Base-by-base conservation (phyloP, 2,113 vertebrate species). In the Capreolus pygargus region DNA sequence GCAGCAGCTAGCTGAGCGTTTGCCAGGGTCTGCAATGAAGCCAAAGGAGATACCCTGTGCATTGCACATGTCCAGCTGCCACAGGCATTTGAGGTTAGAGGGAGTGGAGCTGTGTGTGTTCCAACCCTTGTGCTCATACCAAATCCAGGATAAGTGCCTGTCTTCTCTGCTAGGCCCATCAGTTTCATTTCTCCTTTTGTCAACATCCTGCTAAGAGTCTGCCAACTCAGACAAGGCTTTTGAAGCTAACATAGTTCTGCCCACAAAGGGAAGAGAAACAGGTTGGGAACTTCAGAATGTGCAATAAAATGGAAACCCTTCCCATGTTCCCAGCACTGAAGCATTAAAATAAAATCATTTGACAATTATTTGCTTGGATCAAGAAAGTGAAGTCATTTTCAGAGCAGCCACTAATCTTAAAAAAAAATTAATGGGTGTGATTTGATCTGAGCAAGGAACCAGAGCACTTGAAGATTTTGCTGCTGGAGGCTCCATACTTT, bases 391-490 rank as follows among this genome's bases (percentile, higher is more conserved):
- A 90, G 97, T 98, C 98, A 98, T 98, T 99, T 98, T 96, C 33
- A 88, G 98, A 98, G 96, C 97, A 90, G 97, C 97, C 91, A 95
- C 98, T 98, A 98, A 98, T 98, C 97, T 98, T 98, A 97, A 98
- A 98, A 83, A 99, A 98, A 98, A 98, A 64, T 50, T 88, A 98
- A 99, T 97, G 97, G 98, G 98, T 98, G 98, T 97, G 97, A 98
- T 99, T 98, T 98, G 98, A 98, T 98, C 98, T 82, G 13, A 86
- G 97, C 97, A 98, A 99, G 96, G 84, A 98, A 91, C 64, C 74
- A 96, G 67, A 3, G 0, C 78, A 91, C 95, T 98, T 79, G 86
- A 98, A 97, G 97, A 96, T 98, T 87, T 97, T 57, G 92, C 81
- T 0, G 52, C 98, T 84, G 13, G 97, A 98, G 98, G 98, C 97